Evolutionary conservation across 1,140 invertebrate genomes (phyloP).

Genomic region (Zelostemma sp.): DNA sequence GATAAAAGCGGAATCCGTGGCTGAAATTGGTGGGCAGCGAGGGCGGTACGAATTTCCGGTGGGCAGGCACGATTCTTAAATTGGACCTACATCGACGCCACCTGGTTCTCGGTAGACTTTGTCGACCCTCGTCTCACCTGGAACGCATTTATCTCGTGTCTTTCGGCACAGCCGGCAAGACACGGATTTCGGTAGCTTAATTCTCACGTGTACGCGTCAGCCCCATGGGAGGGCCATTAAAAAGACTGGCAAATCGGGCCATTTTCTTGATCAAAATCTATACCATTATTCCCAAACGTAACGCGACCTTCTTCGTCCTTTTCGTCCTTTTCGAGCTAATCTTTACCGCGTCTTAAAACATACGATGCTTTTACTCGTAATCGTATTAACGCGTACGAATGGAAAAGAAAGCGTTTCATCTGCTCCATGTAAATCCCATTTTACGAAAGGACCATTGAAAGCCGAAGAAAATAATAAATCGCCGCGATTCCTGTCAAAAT

Average conservation of each 20-base stretch:
- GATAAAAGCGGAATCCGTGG: constrained; percentile 3
- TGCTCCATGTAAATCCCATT: not conserved
- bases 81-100: constrained; percentile 37
- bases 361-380: constrained; percentile 21
- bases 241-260: constrained; percentile 1
- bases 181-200: constrained; percentile 34
- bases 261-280: constrained; percentile 13
- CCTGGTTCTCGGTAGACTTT: constrained; percentile 30
- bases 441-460: not conserved
- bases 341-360: constrained; percentile 5
- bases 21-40: constrained; percentile 8
- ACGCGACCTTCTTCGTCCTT: not conserved
- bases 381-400: constrained; percentile 22
- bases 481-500: no score
- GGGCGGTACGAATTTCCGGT: constrained; percentile 20
- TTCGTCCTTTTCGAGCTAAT: constrained; percentile 10
- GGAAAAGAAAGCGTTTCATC: constrained; percentile 2
- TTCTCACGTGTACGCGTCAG: constrained; percentile 7
- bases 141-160: constrained; percentile 29
- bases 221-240: constrained; percentile 11
- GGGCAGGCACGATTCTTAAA: constrained; percentile 18
- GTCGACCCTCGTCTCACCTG: constrained; percentile 13
- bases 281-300: constrained; percentile 15
- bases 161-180: constrained; percentile 10
- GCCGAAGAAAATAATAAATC: no score